Evolutionary conservation across 1,140 invertebrate species (phyloP).

Genomic region (Aphis gossypii): DNA sequence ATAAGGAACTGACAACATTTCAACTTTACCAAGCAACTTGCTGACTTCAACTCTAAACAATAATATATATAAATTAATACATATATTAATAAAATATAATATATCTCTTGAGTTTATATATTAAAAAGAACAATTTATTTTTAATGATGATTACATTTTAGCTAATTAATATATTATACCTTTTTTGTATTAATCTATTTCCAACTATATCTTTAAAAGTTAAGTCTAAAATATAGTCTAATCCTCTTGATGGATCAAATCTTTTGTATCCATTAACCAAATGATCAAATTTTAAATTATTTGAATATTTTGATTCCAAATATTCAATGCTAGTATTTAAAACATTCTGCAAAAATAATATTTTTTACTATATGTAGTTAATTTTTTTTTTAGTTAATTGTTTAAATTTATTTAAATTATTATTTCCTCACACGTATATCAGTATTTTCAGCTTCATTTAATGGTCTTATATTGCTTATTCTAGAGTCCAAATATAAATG

Average conservation of each 20-base stretch:
- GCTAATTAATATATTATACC: conserved; percentile 60
- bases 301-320: conserved; percentile 69
- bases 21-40: conserved; percentile 82
- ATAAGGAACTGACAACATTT: conserved; percentile 87
- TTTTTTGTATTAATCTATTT: conserved; percentile 63
- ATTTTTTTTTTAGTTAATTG: neutral
- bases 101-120: neutral
- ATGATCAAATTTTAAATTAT: conserved; percentile 67
- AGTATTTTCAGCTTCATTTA: conserved; percentile 70
- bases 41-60: conserved; percentile 71
- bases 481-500: conserved; percentile 80
- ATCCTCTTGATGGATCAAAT: conserved; percentile 86
- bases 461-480: conserved; percentile 69
- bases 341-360: conserved; percentile 63
- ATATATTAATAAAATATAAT: neutral
- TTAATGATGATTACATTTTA: neutral
- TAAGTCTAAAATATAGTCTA: conserved; percentile 87
- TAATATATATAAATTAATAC: neutral
- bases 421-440: conserved; percentile 69
- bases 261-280: conserved; percentile 83
- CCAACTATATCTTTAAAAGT: conserved; percentile 66
- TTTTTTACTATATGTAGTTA: neutral
- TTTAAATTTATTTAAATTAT: neutral
- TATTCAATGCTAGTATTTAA: conserved; percentile 69
- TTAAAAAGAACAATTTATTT: neutral